Percentiles rank a stretch among this genome's conserved stretches.
phyloP scores from a whole-genome alignment of 2,797 vertebrate species.

The Pangasius sanitwongsei region DNA sequence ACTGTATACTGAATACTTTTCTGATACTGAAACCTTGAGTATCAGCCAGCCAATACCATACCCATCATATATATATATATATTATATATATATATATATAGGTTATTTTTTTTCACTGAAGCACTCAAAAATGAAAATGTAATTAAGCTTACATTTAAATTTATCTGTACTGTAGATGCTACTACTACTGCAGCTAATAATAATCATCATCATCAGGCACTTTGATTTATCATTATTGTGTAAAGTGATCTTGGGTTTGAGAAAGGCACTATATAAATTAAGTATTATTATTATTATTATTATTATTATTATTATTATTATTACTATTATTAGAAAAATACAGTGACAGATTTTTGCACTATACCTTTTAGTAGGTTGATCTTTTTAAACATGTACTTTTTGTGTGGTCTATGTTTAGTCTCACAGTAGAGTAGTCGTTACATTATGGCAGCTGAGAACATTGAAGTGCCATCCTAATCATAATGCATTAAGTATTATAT shows the following conservation, averaged over 20 bases:
- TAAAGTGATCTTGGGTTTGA: too few species aligned
- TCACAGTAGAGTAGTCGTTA: not conserved
- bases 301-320: not conserved
- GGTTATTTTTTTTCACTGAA: not conserved
- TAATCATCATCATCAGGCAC: too few species aligned
- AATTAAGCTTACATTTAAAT: too few species aligned
- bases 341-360: not conserved
- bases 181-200: not conserved
- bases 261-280: too few species aligned
- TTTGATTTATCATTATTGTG: too few species aligned
- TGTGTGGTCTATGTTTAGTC: not conserved
- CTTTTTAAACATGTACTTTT: not conserved
- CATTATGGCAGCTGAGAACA: not conserved
- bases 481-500: constrained; percentile 27
- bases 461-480: constrained; percentile 28
- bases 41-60: too few species aligned
- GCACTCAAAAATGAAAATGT: not conserved
- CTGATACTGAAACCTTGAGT: not conserved
- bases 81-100: not conserved
- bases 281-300: not conserved
- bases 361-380: not conserved
- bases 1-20: not conserved
- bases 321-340: not conserved
- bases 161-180: not conserved
- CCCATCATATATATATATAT: too few species aligned